phyloP scores from a whole-genome alignment of 2,113 vertebrate species.

The Lipotes vexillifer region DNA sequence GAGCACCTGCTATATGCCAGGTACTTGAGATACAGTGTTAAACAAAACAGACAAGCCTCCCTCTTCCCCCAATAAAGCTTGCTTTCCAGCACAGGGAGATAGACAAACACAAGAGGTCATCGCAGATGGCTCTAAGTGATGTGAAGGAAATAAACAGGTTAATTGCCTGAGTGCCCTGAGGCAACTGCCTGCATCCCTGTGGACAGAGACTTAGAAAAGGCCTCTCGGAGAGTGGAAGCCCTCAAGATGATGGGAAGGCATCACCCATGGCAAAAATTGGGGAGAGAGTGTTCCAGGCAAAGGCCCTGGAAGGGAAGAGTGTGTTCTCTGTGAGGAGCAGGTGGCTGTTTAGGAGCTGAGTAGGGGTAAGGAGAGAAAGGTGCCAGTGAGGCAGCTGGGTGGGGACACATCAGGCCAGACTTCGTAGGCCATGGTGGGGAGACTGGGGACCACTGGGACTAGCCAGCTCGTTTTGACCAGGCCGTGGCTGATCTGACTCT shows the following conservation, averaged over 20 bases:
- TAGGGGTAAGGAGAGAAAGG: neutral
- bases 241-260: neutral
- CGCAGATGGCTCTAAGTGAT: neutral
- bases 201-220: neutral
- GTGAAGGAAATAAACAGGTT: neutral
- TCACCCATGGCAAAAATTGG: neutral
- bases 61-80: neutral
- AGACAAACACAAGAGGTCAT: neutral
- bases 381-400: neutral
- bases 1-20: neutral
- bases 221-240: neutral
- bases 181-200: neutral
- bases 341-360: neutral
- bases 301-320: no score
- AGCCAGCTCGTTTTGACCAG: neutral
- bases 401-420: neutral
- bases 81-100: neutral
- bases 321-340: neutral
- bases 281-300: neutral
- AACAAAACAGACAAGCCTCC: neutral
- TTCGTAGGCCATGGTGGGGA: neutral
- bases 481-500: neutral
- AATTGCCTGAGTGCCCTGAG: neutral
- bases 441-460: neutral
- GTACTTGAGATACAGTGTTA: neutral